phyloP scores from a whole-genome alignment of 2,888 invertebrate genomes.

The Ichneumon xanthorius region DNA sequence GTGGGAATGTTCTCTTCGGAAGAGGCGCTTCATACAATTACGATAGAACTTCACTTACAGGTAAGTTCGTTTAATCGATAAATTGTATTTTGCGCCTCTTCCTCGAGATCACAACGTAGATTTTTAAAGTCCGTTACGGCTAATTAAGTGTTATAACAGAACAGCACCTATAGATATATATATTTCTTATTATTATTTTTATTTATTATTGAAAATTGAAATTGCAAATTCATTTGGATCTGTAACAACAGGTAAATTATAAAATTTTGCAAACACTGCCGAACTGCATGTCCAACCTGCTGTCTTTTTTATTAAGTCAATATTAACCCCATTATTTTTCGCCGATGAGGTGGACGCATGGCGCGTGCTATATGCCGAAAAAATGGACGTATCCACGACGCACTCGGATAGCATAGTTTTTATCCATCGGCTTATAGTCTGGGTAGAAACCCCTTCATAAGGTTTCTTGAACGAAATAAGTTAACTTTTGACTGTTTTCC shows the following conservation, averaged over 20 bases:
- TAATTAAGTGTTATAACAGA: no score
- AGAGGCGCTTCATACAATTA: no score
- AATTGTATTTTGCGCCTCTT: no score
- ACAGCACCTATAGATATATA: no score
- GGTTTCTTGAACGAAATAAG: constrained; percentile 58
- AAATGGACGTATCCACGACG: constrained; percentile 21
- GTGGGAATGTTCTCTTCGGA: no score
- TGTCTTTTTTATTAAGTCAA: constrained; percentile 43
- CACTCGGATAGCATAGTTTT: constrained; percentile 17
- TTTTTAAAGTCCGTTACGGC: no score
- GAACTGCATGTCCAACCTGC: constrained; percentile 65
- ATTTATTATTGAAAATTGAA: no score
- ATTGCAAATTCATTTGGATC: not conserved
- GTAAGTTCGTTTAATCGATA: no score
- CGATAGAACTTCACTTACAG: no score
- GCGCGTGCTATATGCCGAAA: constrained; percentile 63
- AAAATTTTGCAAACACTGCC: constrained; percentile 39
- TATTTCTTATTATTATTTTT: no score
- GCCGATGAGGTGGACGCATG: constrained; percentile 65
- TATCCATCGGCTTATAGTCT: constrained; percentile 64
- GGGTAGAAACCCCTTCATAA: constrained; percentile 40
- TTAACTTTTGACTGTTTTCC: no score
- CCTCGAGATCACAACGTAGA: no score
- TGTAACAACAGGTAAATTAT: not conserved
- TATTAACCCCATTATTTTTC: not conserved